Evolutionary conservation across 2,888 invertebrate species (phyloP).

Genomic region (Rapana venosa): DNA sequence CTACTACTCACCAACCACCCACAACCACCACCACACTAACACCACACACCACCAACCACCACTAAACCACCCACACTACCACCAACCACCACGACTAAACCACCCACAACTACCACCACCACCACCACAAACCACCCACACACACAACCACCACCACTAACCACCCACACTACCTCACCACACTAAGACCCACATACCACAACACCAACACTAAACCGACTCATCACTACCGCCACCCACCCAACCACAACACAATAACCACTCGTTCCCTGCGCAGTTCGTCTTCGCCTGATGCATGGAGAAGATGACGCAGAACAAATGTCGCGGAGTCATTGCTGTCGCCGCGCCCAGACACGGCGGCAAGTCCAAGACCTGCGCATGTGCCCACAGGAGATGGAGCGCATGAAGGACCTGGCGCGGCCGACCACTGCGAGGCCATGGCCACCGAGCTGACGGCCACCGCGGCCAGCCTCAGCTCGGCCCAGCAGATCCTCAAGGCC

Average conservation of each 20-base stretch:
- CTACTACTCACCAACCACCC: too few relatives aligned
- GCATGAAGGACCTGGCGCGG: constrained; percentile 98
- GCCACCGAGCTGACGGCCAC: constrained; percentile 96
- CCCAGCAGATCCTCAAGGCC: constrained; percentile 95
- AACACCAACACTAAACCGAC: too few relatives aligned
- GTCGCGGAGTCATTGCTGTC: constrained; percentile 99
- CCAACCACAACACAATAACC: background rate
- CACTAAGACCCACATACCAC: background rate
- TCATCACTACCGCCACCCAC: too few relatives aligned
- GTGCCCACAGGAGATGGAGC: constrained; percentile 94
- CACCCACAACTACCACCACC: too few relatives aligned
- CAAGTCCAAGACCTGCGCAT: constrained; percentile 88
- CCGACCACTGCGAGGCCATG: constrained; percentile 97
- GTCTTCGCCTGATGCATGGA: constrained; percentile 99
- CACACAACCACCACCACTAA: too few relatives aligned
- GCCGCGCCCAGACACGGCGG: constrained; percentile 98
- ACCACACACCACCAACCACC: too few relatives aligned
- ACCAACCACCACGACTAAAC: too few relatives aligned
- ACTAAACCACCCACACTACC: too few relatives aligned
- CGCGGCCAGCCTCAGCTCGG: constrained; percentile 95
- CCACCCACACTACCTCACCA: background rate
- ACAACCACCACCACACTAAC: too few relatives aligned
- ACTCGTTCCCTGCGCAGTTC: constrained; percentile 82
- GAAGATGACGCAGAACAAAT: constrained; percentile 93
- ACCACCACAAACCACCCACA: too few relatives aligned